Base-by-base conservation (phyloP, 2,888 invertebrate genomes). In the Cabera pusaria region DNA sequence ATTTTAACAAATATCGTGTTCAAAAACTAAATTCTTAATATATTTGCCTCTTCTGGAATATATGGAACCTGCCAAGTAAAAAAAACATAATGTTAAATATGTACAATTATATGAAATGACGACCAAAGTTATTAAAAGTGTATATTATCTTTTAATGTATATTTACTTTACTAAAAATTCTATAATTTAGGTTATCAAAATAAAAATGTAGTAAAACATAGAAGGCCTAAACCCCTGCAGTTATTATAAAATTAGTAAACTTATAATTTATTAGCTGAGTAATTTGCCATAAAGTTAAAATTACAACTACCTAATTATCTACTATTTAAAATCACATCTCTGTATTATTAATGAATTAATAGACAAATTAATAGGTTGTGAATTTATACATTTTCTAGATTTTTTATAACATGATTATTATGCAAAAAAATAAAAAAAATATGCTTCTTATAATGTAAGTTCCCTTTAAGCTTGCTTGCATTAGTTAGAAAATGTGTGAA, bases 371-470 rank as follows among this genome's bases (percentile, higher is more conserved):
- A 86, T 88, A 88, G 87, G 87, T 88, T 88, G 87, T 88, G 87
- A 88, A 84, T 86, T 86, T 88, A 82, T 83, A 86, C 84, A 87
- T 84, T 87, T 87, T 86, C 75, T 85, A 86, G 85, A 82, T 82
- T 70, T 86, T 85, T 84, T 83, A 84, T 83, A 81, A 76, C 72
- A 76, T 72, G 57, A 66, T 39, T 66, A 65, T 54, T 56, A 12
- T 35, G 23, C 26, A 62, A 58, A 61, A n/a, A 59, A 66, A 63
- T 59, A 59, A 56, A 63, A 64, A 64, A 60, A 64, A 62, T n/a
- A 53, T 41, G 59, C 67, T 63, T 61, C 33, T 40, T 51, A 43
- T 49, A 38, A 38, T 17, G 54, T 70, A 71, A 64, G 56, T 56
- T 68, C 54, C 53, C 44, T 52, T 58, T 50, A 58, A 40, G 73